These are phyloP conservation scores for Toxonevra muliebris DNA, from an alignment of 2,888 invertebrate species.

Conservation along the genomic window DNA sequence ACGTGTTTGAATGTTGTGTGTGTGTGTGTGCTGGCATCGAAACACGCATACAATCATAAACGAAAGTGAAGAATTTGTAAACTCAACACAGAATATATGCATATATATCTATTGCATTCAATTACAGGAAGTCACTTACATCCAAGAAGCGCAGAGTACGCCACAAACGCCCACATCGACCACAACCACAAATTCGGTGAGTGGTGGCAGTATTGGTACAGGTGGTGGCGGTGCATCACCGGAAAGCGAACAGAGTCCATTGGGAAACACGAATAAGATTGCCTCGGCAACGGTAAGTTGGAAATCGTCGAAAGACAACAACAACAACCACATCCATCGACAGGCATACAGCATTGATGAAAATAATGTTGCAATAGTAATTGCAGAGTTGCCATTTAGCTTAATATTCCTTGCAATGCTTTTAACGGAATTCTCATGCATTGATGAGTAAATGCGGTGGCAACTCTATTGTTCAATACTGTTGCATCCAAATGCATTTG, in stretches of 20 bases:
- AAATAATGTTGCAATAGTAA: conserved; percentile 32
- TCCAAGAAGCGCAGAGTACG: conserved; percentile 62
- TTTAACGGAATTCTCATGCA: background rate
- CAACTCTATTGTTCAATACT: background rate
- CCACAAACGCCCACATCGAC: conserved; percentile 68
- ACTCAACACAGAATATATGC: background rate
- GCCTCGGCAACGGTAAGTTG: conserved; percentile 89
- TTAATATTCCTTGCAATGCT: background rate
- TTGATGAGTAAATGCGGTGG: background rate
- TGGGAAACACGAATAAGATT: conserved; percentile 72
- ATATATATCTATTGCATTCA: background rate
- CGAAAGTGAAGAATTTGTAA: too few species aligned
- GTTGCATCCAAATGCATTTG: background rate
- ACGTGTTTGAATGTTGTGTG: background rate
- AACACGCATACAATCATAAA: too few species aligned
- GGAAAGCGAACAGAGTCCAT: conserved; percentile 54
- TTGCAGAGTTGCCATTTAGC: too few species aligned
- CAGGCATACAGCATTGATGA: conserved; percentile 28
- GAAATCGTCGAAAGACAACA: background rate
- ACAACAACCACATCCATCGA: background rate
- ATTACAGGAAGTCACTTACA: conserved; percentile 63
- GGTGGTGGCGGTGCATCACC: conserved; percentile 57
- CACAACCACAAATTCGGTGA: conserved; percentile 71
- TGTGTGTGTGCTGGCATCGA: too few species aligned
- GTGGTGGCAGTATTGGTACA: conserved; percentile 52